Base-by-base conservation (phyloP, 2,888 invertebrate species). In the Tiliacea aurago region DNA sequence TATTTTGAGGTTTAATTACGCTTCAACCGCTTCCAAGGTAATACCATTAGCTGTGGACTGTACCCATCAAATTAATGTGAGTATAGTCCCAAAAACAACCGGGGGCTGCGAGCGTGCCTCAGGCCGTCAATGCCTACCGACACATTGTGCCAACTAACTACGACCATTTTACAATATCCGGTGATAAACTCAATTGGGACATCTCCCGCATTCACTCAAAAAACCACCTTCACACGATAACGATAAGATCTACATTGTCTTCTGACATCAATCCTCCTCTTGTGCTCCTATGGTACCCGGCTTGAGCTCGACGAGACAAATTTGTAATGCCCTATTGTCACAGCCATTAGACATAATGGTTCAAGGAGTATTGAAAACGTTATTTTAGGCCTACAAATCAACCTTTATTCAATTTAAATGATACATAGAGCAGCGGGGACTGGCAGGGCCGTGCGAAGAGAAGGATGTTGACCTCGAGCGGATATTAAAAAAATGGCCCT, bases 151-250 rank as follows among this genome's bases (percentile, higher is more conserved):
- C 87, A 81, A 88, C 90, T 91, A 94, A 93, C 93, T 90, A 91
- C 92, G 89, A 94, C 94, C 94, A 95, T 95, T 95, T 95, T 93
- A 95, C 94, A 94, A 95, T 96, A 95, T 96, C 95, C 95, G 94
- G 93, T 90, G 91, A 93, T 95, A 94, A 94, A 94, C 94, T 94
- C 95, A 95, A 95, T 95, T 94, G 94, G 91, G 86, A 90, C 90
- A 89, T 87, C 86, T 87, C 84, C 86, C 73, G 76, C 73, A 82
- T 82, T 73, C 81, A 84, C 66, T 78, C 86, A 43, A 93, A 91
- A 91, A 82, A 81, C 87, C 84, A 91, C 94, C 91, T 91, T 94
- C 83, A 72, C 51, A 18, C 81, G 74, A 70, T 81, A 84, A 84
- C 82, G 70, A 92, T 93, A 95, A 91, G 92, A 90, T 73, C 76